Percentiles rank a stretch among this genome's conserved stretches.
Evolutionary conservation across 2,113 vertebrate genomes (phyloP).

Genomic region (Apeltes quadracus): DNA sequence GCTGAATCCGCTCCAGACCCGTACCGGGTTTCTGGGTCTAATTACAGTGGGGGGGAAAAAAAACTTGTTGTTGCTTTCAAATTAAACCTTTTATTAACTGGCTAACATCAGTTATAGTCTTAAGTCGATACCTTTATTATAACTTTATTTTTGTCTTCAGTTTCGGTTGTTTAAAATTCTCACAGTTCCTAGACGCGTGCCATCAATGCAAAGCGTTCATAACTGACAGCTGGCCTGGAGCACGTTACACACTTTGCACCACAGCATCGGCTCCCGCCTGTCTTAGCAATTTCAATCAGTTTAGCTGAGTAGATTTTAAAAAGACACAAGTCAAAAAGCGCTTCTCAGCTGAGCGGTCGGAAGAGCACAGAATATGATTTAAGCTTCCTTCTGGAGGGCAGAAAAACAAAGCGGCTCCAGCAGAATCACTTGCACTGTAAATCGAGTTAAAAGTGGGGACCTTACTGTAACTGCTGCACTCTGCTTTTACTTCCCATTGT

Average conservation of each 20-base stretch:
- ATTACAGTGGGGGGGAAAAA: no score
- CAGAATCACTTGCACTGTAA: constrained; percentile 29
- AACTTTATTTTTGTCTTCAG: constrained; percentile 16
- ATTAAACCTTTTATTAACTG: not conserved
- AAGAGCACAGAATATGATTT: constrained; percentile 26
- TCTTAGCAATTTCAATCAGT: constrained; percentile 6
- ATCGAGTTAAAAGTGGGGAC: constrained; percentile 33
- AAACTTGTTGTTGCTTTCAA: not conserved
- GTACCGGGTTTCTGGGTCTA: not conserved
- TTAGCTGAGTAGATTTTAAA: constrained; percentile 23
- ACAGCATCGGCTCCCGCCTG: not conserved
- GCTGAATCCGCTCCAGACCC: not conserved
- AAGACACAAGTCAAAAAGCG: constrained; percentile 14
- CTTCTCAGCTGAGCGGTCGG: constrained; percentile 11
- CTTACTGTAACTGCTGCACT: constrained; percentile 8
- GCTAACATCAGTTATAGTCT: constrained; percentile 28
- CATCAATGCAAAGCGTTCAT: not conserved
- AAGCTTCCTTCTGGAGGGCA: constrained; percentile 13
- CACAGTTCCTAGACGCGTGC: not conserved
- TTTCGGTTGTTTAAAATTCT: not conserved
- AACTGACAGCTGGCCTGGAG: not conserved
- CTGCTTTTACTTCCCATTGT: constrained; percentile 30
- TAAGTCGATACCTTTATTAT: not conserved
- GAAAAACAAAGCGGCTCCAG: constrained; percentile 38
- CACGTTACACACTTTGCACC: not conserved